Evolutionary conservation across 2,888 invertebrate species (phyloP).

Genomic region (Glyphotaelius pellucidus): DNA sequence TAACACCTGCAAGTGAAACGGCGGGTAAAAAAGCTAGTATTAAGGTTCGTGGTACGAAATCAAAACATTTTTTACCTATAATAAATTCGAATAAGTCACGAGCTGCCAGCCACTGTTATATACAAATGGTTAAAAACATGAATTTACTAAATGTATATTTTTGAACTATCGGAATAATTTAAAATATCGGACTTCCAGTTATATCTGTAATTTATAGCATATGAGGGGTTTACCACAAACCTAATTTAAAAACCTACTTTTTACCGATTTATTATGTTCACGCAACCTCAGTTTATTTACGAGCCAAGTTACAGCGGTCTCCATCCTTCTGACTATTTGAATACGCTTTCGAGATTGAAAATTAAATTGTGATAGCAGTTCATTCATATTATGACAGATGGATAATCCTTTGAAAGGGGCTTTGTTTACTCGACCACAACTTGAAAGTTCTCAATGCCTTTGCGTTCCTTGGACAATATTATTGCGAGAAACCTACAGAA

Average conservation of each 20-base stretch:
- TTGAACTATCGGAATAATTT: too few species aligned
- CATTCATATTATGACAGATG: constrained; percentile 51
- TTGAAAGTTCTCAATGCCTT: constrained; percentile 39
- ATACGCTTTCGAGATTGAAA: constrained; percentile 35
- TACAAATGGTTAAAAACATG: too few species aligned
- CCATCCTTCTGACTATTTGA: background rate
- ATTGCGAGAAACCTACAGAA: constrained; percentile 12
- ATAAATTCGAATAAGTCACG: too few species aligned
- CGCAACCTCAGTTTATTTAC: background rate
- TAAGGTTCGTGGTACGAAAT: too few species aligned
- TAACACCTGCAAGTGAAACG: too few species aligned
- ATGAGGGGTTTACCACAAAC: too few species aligned
- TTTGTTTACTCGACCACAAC: constrained; percentile 50
- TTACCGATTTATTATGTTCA: background rate
- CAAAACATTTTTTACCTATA: too few species aligned
- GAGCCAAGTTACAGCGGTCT: background rate
- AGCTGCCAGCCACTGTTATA: too few species aligned
- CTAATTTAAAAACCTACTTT: background rate
- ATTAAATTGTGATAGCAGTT: constrained; percentile 26
- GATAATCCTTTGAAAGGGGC: constrained; percentile 50
- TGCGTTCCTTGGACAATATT: constrained; percentile 33
- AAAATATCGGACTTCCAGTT: too few species aligned
- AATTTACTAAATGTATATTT: too few species aligned
- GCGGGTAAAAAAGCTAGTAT: too few species aligned
- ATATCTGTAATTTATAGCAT: too few species aligned